Evolutionary conservation across 2,113 vertebrate genomes (phyloP).

Genomic region (Anolis carolinensis): DNA sequence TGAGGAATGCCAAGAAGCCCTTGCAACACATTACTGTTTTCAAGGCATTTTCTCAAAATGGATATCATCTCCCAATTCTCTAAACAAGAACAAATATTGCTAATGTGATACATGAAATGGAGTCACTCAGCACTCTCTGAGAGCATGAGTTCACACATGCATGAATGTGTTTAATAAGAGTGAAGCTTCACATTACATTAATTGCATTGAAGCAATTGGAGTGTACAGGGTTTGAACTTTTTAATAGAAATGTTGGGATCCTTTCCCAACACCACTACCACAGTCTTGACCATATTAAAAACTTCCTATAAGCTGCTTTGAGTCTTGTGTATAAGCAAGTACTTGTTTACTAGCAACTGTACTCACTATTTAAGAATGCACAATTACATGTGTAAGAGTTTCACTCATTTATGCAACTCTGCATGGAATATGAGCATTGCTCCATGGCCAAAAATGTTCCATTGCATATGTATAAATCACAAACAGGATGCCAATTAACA

Average conservation of each 20-base stretch:
- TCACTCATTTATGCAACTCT: too few relatives aligned
- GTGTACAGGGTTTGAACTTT: not conserved
- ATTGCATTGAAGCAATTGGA: not conserved
- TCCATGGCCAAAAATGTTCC: too few relatives aligned
- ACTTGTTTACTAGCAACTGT: not conserved
- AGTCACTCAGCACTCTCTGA: constrained; percentile 31
- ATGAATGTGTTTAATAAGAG: not conserved
- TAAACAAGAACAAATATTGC: not conserved
- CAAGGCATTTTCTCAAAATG: constrained; percentile 21
- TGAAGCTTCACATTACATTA: not conserved
- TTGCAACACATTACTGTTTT: constrained; percentile 38
- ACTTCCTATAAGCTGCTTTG: not conserved
- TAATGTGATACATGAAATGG: not conserved
- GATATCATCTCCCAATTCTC: constrained; percentile 34
- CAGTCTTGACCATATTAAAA: too few relatives aligned
- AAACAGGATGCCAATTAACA: not conserved
- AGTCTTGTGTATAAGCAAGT: not conserved
- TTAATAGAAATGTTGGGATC: not conserved
- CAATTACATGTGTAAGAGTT: too few relatives aligned
- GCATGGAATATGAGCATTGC: too few relatives aligned
- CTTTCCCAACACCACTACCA: too few relatives aligned
- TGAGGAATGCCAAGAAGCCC: constrained; percentile 26
- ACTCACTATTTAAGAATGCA: not conserved
- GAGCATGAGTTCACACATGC: not conserved
- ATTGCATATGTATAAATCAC: too few relatives aligned